phyloP scores from a whole-genome alignment of 1,140 invertebrate species.

The Lepidostoma basale region DNA sequence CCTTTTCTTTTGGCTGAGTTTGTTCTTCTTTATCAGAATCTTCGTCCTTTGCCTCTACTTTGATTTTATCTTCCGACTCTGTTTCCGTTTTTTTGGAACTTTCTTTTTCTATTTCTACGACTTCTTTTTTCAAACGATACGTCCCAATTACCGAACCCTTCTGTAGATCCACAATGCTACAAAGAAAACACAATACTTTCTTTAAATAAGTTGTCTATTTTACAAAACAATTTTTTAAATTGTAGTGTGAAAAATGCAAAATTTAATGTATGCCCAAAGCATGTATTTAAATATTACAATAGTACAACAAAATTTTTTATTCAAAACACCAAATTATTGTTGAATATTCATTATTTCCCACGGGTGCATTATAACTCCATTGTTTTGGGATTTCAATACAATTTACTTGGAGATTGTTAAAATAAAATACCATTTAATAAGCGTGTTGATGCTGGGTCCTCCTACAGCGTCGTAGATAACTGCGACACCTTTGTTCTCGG shows the following conservation, averaged over 20 bases:
- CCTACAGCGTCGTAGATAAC: constrained; percentile 66
- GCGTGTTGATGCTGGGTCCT: constrained; percentile 59
- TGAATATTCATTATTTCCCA: neutral
- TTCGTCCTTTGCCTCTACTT: neutral
- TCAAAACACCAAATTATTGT: constrained; percentile 1
- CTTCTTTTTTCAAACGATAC: constrained; percentile 23
- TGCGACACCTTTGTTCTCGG: constrained; percentile 59
- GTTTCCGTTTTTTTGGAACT: neutral
- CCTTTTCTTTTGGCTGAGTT: neutral
- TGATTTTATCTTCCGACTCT: neutral
- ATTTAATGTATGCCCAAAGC: too few species aligned
- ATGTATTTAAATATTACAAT: too few species aligned
- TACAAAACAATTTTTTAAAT: too few species aligned
- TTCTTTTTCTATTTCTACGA: neutral
- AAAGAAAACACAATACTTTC: neutral
- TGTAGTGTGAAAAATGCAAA: too few species aligned
- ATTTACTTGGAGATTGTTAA: neutral
- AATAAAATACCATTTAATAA: constrained; percentile 55
- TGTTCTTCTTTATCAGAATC: neutral
- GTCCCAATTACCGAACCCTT: constrained; percentile 32
- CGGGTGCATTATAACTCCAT: neutral
- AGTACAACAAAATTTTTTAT: too few species aligned
- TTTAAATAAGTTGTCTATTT: neutral
- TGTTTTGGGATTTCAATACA: neutral
- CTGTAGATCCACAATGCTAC: constrained; percentile 20